These are phyloP conservation scores for Sinhomidia bicolor DNA, from an alignment of 2,888 invertebrate genomes.

Conservation along the genomic window DNA sequence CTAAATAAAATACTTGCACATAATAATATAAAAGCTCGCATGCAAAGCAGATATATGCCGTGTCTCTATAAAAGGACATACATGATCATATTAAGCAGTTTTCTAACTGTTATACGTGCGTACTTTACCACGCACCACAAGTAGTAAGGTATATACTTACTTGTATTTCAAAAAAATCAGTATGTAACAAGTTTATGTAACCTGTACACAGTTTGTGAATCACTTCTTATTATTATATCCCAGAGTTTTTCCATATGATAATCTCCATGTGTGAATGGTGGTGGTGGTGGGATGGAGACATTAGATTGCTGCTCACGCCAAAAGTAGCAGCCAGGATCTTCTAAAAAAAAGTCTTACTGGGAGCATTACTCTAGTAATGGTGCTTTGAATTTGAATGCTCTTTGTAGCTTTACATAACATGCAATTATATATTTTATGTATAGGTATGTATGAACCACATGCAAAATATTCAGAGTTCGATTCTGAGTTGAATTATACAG, in stretches of 20 bases:
- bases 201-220: neutral
- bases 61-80: neutral
- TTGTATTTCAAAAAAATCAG: neutral
- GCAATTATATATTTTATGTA: no score
- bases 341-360: neutral
- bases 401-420: neutral
- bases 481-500: neutral
- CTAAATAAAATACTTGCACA: neutral
- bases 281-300: slow-evolving; percentile 9
- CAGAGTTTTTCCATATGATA: neutral
- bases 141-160: neutral
- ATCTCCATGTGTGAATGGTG: neutral
- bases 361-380: neutral
- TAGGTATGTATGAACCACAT: neutral
- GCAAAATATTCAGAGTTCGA: neutral
- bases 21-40: neutral
- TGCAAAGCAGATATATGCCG: neutral
- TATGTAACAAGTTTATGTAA: slow-evolving; percentile 3
- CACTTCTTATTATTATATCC: neutral
- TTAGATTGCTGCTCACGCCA: neutral
- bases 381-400: neutral
- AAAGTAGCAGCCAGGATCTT: neutral
- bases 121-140: neutral
- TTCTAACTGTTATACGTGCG: neutral
- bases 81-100: neutral